Conservation (phyloP, 1,140 invertebrate genomes). For the Harpegnathos saltator region DNA sequence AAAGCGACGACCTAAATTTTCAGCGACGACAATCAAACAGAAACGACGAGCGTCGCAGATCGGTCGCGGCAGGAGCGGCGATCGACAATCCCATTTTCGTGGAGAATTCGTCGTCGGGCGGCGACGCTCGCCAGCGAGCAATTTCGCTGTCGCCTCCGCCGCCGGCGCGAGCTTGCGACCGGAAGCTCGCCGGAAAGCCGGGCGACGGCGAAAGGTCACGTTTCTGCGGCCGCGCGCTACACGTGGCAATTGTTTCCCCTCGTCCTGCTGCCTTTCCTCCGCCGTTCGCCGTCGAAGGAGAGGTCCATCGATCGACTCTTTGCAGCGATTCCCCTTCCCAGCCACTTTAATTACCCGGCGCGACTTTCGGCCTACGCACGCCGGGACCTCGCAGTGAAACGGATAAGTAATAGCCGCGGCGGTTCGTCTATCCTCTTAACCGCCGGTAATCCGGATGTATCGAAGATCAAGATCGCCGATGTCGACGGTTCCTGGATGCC, state of each 20-base stretch:
- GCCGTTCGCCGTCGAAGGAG: not conserved
- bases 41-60: conserved; percentile 22
- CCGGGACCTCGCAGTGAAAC: not conserved
- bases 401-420: not conserved
- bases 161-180: not conserved
- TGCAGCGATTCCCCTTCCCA: not conserved
- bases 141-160: conserved; percentile 38
- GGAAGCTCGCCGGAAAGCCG: conserved; percentile 4
- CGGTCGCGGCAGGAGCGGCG: conserved; percentile 45
- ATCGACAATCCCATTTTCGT: conserved; percentile 67
- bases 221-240: conserved; percentile 52
- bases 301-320: not conserved
- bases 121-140: conserved; percentile 38
- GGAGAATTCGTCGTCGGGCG: conserved; percentile 32
- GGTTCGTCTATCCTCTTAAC: conserved; percentile 17
- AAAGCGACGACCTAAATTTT: conserved; percentile 52
- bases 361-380: not conserved
- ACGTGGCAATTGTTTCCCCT: conserved; percentile 65
- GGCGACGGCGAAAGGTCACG: conserved; percentile 12
- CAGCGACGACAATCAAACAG: conserved; percentile 59
- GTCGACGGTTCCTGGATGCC: conserved; percentile 67
- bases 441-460: conserved; percentile 71
- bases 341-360: conserved; percentile 25
- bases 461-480: conserved; percentile 70
- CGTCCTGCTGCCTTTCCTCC: conserved; percentile 16